phyloP scores from a whole-genome alignment of 1,140 invertebrate genomes.

The Ptiloglossa arizonensis region DNA sequence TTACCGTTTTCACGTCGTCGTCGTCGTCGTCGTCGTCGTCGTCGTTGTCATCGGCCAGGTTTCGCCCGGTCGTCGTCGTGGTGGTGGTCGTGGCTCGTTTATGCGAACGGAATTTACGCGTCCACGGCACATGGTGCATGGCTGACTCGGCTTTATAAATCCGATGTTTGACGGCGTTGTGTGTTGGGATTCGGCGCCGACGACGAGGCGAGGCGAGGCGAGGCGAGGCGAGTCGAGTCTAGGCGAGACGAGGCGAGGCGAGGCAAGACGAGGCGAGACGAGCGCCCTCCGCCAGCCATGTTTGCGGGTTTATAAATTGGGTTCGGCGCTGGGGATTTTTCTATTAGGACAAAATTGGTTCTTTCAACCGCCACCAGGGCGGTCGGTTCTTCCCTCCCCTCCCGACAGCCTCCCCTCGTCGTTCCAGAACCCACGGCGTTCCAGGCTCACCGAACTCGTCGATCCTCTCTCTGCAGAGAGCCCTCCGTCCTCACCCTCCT shows the following conservation, averaged over 20 bases:
- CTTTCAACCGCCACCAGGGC: constrained; percentile 81
- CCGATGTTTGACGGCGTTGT: constrained; percentile 69
- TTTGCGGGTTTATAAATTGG: constrained; percentile 82
- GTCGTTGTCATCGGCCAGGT: constrained; percentile 17
- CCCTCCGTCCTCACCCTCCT: not conserved
- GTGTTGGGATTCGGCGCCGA: constrained; percentile 68
- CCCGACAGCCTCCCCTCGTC: constrained; percentile 21
- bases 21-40: constrained; percentile 10
- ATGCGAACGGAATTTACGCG: constrained; percentile 58
- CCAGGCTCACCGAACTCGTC: constrained; percentile 56
- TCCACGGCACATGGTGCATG: constrained; percentile 56
- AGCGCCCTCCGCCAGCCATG: constrained; percentile 77
- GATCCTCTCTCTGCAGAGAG: constrained; percentile 54
- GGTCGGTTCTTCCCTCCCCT: constrained; percentile 26
- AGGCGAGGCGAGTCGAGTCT: constrained; percentile 41
- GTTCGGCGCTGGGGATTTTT: constrained; percentile 82
- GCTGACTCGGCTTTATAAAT: constrained; percentile 72
- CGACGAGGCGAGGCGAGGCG: constrained; percentile 37
- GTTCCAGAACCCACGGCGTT: constrained; percentile 59
- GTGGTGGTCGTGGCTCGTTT: constrained; percentile 41
- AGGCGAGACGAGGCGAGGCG: constrained; percentile 31
- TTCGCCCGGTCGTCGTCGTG: constrained; percentile 16
- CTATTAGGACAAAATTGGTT: constrained; percentile 82
- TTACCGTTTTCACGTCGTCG: constrained; percentile 7
- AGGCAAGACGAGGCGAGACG: constrained; percentile 43